Evolutionary conservation across 2,888 invertebrate species (phyloP).

Genomic region (Nycteola revayana): DNA sequence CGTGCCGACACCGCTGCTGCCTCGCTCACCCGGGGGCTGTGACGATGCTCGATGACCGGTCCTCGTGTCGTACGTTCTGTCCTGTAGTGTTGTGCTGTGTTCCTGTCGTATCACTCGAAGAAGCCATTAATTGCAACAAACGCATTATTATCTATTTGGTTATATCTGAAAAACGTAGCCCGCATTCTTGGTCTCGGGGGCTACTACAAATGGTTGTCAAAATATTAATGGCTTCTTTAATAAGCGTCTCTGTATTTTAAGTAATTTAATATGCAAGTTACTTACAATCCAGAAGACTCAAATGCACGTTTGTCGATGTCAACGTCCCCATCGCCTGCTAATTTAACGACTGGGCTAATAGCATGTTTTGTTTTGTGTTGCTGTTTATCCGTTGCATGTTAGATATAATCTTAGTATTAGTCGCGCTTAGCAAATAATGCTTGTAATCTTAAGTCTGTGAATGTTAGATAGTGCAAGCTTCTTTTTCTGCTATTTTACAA

Average conservation of each 20-base stretch:
- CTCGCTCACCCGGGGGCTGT: constrained; percentile 16
- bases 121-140: too few species aligned
- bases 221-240: too few species aligned
- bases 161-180: too few species aligned
- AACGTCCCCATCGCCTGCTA: constrained; percentile 15
- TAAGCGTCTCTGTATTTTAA: too few species aligned
- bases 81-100: constrained; percentile 57
- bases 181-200: too few species aligned
- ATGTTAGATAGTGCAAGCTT: too few species aligned
- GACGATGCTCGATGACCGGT: constrained; percentile 30
- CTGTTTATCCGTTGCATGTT: constrained; percentile 28
- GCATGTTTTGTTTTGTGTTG: constrained; percentile 12
- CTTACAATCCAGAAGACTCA: constrained; percentile 4
- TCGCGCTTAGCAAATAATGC: constrained; percentile 15
- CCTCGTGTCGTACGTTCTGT: constrained; percentile 30
- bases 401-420: constrained; percentile 12
- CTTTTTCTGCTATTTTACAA: too few species aligned
- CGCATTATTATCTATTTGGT: too few species aligned
- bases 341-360: too few species aligned
- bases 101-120: constrained; percentile 4
- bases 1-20: constrained; percentile 29
- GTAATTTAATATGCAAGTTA: too few species aligned
- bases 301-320: constrained; percentile 16
- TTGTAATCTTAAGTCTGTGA: background rate
- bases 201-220: too few species aligned